Evolutionary conservation across 2,113 vertebrate genomes (phyloP).

Genomic region (Zeus faber): DNA sequence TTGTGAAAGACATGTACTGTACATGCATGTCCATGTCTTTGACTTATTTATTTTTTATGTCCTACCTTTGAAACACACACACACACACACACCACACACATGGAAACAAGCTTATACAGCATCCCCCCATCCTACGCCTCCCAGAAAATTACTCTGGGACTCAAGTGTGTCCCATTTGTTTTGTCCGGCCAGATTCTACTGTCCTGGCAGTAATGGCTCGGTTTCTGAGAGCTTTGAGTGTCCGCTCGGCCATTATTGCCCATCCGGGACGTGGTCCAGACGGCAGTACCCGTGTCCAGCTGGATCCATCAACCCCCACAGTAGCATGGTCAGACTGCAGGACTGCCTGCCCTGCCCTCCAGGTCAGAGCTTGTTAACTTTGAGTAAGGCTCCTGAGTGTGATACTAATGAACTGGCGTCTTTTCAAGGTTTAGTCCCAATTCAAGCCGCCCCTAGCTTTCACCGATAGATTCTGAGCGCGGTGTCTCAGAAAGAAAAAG

Average conservation of each 20-base stretch:
- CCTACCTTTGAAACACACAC: neutral
- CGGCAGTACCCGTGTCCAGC: slow-evolving; percentile 84
- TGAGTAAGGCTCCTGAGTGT: neutral
- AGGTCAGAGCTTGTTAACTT: slow-evolving; percentile 69
- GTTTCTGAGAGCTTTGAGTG: slow-evolving; percentile 71
- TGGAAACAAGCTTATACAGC: neutral
- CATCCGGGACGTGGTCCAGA: slow-evolving; percentile 70
- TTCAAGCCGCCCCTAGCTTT: too few species aligned
- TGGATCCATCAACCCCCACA: slow-evolving; percentile 80
- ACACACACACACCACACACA: slow-evolving; percentile 1
- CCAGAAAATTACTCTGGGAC: neutral
- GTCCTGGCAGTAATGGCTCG: slow-evolving; percentile 75
- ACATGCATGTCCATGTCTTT: too few species aligned
- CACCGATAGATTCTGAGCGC: too few species aligned
- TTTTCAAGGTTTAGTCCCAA: neutral
- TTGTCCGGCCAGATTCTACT: slow-evolving; percentile 80
- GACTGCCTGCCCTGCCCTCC: slow-evolving; percentile 83
- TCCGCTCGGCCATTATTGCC: slow-evolving; percentile 84
- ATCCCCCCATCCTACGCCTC: too few species aligned
- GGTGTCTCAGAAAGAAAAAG: too few species aligned
- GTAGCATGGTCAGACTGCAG: slow-evolving; percentile 56
- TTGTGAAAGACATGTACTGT: too few species aligned
- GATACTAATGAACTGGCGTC: slow-evolving; percentile 5
- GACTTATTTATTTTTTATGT: too few species aligned
- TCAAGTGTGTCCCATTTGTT: slow-evolving; percentile 20